These are phyloP conservation scores for Numida meleagris DNA, from an alignment of 2,113 vertebrate genomes.

Conservation along the genomic window DNA sequence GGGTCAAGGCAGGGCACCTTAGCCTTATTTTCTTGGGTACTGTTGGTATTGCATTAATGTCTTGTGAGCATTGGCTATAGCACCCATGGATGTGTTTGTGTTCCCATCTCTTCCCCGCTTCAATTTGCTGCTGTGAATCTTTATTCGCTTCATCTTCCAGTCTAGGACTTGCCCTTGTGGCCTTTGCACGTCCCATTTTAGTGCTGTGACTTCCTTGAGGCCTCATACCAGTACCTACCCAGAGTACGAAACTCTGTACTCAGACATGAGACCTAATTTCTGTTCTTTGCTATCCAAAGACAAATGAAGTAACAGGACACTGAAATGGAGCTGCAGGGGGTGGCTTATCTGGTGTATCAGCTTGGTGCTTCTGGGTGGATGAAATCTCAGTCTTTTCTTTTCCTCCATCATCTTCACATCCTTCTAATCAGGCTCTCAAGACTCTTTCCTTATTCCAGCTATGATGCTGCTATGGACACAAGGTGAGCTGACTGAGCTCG, in stretches of 20 bases:
- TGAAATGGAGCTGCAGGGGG: background rate
- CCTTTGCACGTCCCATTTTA: background rate
- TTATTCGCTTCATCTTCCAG: background rate
- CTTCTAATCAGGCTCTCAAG: background rate
- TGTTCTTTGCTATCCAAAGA: background rate
- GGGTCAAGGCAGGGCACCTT: background rate
- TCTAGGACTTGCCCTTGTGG: background rate
- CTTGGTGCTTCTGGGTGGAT: background rate
- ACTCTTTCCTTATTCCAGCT: background rate
- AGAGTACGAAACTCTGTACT: background rate
- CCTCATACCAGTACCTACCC: background rate
- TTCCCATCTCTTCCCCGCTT: background rate
- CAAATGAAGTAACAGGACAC: background rate
- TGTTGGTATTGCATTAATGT: background rate
- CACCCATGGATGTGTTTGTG: background rate
- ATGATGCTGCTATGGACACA: background rate
- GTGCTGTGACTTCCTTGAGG: background rate
- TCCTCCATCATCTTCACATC: background rate
- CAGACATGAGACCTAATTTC: background rate
- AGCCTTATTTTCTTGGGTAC: background rate
- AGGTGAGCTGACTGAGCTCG: background rate
- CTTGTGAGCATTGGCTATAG: background rate
- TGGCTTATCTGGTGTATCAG: background rate
- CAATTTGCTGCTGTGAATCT: background rate
- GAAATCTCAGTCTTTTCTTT: background rate